These are phyloP conservation scores for Ametastegia equiseti DNA, from an alignment of 2,888 invertebrate species.

Conservation along the genomic window DNA sequence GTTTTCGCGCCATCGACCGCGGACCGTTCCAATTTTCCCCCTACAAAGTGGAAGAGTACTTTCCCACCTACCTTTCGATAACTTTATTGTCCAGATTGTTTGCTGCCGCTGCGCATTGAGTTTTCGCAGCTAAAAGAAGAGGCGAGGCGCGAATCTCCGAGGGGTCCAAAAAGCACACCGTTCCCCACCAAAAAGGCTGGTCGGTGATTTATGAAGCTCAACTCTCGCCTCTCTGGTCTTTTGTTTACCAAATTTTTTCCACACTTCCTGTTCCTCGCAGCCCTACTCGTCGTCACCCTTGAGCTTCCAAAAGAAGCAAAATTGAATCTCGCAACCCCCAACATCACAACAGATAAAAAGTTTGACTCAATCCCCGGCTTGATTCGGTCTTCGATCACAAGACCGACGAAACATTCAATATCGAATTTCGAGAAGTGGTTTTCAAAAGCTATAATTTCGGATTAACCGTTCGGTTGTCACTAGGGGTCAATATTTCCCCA, in stretches of 20 bases:
- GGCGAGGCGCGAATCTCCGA: background rate
- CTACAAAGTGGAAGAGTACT: background rate
- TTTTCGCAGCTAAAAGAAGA: too few relatives aligned
- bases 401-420: background rate
- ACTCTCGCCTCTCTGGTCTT: background rate
- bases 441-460: too few relatives aligned
- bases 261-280: background rate
- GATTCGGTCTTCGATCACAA: background rate
- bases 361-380: background rate
- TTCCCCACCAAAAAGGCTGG: background rate
- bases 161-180: conserved; percentile 1
- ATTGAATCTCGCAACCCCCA: conserved; percentile 21
- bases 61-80: background rate
- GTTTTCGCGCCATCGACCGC: conserved; percentile 1
- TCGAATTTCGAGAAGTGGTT: too few relatives aligned
- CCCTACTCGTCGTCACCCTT: too few relatives aligned
- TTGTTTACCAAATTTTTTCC: conserved; percentile 13
- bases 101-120: background rate
- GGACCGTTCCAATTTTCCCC: background rate
- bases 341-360: background rate
- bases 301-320: background rate
- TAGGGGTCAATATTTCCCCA: too few relatives aligned
- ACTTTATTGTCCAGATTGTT: conserved; percentile 11
- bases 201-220: conserved; percentile 9
- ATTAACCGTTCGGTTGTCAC: too few relatives aligned